These are phyloP conservation scores for Trachelus stipa DNA, from an alignment of 2,888 invertebrate genomes.

Conservation along the genomic window DNA sequence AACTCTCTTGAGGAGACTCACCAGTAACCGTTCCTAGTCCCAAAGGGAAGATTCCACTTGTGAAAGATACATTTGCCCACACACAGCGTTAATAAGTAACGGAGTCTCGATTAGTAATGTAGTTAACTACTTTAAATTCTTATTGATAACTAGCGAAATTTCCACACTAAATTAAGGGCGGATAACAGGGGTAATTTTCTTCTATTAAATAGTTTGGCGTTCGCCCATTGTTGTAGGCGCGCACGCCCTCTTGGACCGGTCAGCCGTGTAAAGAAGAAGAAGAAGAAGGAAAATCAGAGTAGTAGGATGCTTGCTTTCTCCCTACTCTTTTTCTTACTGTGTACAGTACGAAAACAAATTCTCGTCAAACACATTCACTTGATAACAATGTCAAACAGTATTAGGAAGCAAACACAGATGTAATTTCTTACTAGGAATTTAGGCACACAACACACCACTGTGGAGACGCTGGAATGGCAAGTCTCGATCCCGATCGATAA, in stretches of 20 bases:
- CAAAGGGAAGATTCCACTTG: neutral
- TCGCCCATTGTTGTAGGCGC: constrained; percentile 48
- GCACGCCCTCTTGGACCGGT: constrained; percentile 38
- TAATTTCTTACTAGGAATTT: neutral
- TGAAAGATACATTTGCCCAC: neutral
- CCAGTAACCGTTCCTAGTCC: neutral
- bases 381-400: neutral
- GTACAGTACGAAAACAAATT: neutral
- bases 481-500: neutral
- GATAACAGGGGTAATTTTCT: neutral
- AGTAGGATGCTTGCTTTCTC: neutral
- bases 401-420: neutral
- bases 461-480: neutral
- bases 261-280: neutral
- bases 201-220: constrained; percentile 48
- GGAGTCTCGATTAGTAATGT: neutral
- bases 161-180: neutral
- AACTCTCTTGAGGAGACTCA: neutral
- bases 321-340: neutral
- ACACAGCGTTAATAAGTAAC: neutral
- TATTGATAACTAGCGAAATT: neutral
- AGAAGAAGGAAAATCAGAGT: neutral
- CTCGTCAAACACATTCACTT: neutral
- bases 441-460: neutral
- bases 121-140: neutral